Conservation (phyloP, 1,140 invertebrate species). For the Helicorthomorpha holstii region DNA sequence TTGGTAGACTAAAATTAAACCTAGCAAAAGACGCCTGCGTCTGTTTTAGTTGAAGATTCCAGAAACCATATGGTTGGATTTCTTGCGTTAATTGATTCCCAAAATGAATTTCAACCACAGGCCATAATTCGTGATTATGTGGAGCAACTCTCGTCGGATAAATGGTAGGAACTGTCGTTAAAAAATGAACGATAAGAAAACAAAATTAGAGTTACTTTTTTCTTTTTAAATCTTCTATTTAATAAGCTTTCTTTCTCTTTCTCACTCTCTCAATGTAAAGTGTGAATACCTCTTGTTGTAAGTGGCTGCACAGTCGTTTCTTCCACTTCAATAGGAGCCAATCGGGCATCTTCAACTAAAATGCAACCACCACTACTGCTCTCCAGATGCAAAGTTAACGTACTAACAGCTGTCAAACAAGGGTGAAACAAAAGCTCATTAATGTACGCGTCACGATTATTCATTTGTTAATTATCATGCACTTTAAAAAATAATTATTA, state of each 20-base stretch:
- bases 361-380: conserved; percentile 1
- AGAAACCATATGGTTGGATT: conserved; percentile 74
- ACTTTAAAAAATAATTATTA: too few relatives aligned
- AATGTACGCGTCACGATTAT: too few relatives aligned
- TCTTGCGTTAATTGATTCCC: conserved; percentile 58
- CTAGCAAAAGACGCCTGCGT: conserved; percentile 71
- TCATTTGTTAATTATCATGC: too few relatives aligned
- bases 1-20: conserved; percentile 72
- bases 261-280: conserved; percentile 5
- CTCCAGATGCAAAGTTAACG: conserved; percentile 5
- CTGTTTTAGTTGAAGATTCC: conserved; percentile 76
- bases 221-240: not conserved
- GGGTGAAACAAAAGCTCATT: not conserved
- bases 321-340: not conserved
- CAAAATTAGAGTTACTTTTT: not conserved
- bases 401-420: conserved; percentile 4
- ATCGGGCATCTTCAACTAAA: conserved; percentile 1
- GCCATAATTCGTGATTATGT: conserved; percentile 36
- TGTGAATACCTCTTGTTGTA: conserved; percentile 10
- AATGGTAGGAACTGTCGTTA: conserved; percentile 5
- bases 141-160: conserved; percentile 16
- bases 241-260: too few relatives aligned
- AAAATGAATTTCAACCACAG: conserved; percentile 60
- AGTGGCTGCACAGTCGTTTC: conserved; percentile 9
- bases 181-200: conserved; percentile 2